Evolutionary conservation across 2,113 vertebrate species (phyloP), one percentile per base, ranked within the genome.

Genomic region (Candoia aspera): DNA sequence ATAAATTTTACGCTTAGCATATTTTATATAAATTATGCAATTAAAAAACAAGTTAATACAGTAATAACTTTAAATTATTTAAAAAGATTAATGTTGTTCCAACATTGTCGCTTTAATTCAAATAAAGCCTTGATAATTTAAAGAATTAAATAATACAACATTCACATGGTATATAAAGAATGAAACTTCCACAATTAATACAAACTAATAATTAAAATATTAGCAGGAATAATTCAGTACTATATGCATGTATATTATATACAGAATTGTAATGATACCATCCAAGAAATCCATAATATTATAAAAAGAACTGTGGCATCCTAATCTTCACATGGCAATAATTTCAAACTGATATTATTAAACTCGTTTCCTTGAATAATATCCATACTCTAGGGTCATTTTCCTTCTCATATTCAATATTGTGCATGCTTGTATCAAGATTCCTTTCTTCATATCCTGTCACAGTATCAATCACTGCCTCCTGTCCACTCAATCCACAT

Each of bases 401-500:
- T 98, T 97, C 97, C 96, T 97, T 92, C 98, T 98, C 98, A 98
- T 98, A 98, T 98, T 98, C 98, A 98, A 97, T 98, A 98, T 98
- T 96, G 92, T 96, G 97, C 97, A 97, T 96, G 97, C 97, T 97
- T 96, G 97, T 97, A 98, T 98, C 97, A 97, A 97, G 97, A 97
- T 97, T 97, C 97, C 97, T 97, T 98, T 97, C 98, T 96, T 99
- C 98, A 99, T 99, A 99, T 98, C 98, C 98, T 98, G 98, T 99
- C 98, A 99, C 96, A 93, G 97, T 99, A 99, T 99, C 99, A 99
- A 99, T 99, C 99, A 99, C 98, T 97, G 98, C 97, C 98, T 98
- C 98, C 99, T 99, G 99, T 99, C 99, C 99, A 99, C 98, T 99
- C 99, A 99, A 99, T 99, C 97, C 98, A 96, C 97, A 98, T 98